Conservation (phyloP, 2,113 vertebrate genomes). For the Thomomys bottae region DNA sequence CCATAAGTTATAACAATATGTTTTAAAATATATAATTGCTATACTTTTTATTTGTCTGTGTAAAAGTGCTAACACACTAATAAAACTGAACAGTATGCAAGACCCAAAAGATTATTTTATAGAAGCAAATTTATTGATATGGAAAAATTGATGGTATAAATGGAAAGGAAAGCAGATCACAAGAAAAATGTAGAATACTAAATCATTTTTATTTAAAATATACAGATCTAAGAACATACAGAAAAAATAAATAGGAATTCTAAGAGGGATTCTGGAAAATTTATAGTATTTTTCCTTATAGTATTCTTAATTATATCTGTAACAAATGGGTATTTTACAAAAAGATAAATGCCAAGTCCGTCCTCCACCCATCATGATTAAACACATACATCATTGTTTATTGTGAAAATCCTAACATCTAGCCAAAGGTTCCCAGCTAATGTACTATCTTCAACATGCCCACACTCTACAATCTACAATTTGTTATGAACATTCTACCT, state of each 20-base stretch:
- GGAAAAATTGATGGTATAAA: neutral
- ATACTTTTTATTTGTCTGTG: neutral
- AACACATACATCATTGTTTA: neutral
- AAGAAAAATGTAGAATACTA: neutral
- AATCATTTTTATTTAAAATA: conserved; percentile 17
- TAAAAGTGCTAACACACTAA: neutral
- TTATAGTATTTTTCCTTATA: conserved; percentile 19
- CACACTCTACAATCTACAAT: neutral
- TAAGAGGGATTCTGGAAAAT: neutral
- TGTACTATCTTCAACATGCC: neutral
- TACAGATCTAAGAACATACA: neutral
- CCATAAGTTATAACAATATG: neutral
- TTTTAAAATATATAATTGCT: neutral
- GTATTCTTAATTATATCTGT: neutral
- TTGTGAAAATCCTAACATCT: conserved; percentile 26
- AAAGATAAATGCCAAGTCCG: neutral
- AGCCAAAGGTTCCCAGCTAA: no score
- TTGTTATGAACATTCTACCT: neutral
- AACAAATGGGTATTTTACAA: neutral
- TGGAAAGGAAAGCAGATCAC: neutral
- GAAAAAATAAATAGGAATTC: neutral
- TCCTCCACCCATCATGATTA: neutral
- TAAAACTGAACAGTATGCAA: neutral
- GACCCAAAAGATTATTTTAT: neutral
- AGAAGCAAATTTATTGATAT: neutral